phyloP scores from a whole-genome alignment of 2,113 vertebrate species.

The Pygoscelis adeliae region DNA sequence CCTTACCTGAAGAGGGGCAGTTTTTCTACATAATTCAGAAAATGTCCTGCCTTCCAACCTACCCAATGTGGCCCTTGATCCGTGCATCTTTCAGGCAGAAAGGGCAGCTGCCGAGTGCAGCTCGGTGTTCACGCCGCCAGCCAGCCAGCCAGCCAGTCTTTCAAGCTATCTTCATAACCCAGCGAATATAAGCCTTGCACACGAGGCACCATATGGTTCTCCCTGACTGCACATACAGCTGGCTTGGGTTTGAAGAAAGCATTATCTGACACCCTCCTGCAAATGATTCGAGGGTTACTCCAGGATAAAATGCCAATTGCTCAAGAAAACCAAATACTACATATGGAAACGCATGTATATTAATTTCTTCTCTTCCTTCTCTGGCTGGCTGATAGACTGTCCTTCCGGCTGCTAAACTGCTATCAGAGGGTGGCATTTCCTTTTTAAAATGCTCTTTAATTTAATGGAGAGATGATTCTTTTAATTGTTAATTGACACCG shows the following conservation, averaged over 20 bases:
- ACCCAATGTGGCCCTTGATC: neutral
- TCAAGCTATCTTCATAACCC: neutral
- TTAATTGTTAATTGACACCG: neutral
- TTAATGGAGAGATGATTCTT: neutral
- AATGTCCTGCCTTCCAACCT: neutral
- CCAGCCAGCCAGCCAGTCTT: neutral
- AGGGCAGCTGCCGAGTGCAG: neutral
- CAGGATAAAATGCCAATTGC: slow-evolving; percentile 12
- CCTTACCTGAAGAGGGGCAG: neutral
- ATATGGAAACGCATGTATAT: neutral
- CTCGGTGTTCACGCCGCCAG: neutral
- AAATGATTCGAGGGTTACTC: neutral
- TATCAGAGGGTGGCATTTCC: neutral
- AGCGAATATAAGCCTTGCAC: neutral
- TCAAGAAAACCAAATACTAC: neutral
- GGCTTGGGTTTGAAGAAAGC: neutral
- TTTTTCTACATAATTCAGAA: neutral
- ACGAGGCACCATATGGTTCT: neutral
- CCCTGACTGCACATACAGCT: neutral
- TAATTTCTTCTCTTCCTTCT: neutral
- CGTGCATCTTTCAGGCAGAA: neutral
- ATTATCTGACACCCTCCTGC: neutral
- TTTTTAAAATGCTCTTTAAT: neutral
- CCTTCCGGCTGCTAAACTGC: neutral
- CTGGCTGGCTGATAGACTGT: neutral